phyloP scores from a whole-genome alignment of 2,888 invertebrate genomes.

The Bombyx huttoni region DNA sequence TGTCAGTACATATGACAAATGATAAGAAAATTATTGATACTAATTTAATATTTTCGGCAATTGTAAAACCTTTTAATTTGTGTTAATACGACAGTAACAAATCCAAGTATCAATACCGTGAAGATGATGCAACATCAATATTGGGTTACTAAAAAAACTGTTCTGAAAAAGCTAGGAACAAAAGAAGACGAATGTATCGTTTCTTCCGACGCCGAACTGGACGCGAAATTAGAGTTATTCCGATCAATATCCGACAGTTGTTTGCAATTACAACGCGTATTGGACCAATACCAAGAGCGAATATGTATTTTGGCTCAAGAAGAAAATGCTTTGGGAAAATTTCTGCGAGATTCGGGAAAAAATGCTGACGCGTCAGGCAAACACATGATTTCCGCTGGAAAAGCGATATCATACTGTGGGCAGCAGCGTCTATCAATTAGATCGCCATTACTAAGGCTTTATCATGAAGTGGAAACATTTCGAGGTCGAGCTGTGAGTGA shows the following conservation, averaged over 20 bases:
- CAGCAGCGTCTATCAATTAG: slow-evolving; percentile 92
- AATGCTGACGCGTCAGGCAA: slow-evolving; percentile 86
- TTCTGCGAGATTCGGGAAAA: slow-evolving; percentile 94
- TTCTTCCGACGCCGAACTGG: slow-evolving; percentile 95
- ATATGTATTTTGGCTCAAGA: slow-evolving; percentile 94
- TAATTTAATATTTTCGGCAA: no score
- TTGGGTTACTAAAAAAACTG: slow-evolving; percentile 98
- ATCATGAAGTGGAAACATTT: slow-evolving; percentile 98
- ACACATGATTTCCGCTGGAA: slow-evolving; percentile 77
- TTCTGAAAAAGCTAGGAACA: slow-evolving; percentile 92
- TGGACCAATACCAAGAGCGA: slow-evolving; percentile 95
- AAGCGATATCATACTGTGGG: slow-evolving; percentile 88
- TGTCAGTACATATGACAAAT: no score
- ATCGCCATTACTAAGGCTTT: slow-evolving; percentile 87
- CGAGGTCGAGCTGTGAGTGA: slow-evolving; percentile 94
- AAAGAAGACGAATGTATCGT: slow-evolving; percentile 98
- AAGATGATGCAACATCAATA: slow-evolving; percentile 92
- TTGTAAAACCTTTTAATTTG: not conserved
- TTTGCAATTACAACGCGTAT: slow-evolving; percentile 86
- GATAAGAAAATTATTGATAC: no score
- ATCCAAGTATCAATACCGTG: slow-evolving; percentile 3
- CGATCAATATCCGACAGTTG: slow-evolving; percentile 94
- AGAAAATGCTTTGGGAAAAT: slow-evolving; percentile 94
- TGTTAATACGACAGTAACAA: not conserved
- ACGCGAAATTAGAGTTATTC: slow-evolving; percentile 95